These are phyloP conservation scores for Glaucopsyche alexis DNA, from an alignment of 2,888 invertebrate genomes.

Conservation along the genomic window DNA sequence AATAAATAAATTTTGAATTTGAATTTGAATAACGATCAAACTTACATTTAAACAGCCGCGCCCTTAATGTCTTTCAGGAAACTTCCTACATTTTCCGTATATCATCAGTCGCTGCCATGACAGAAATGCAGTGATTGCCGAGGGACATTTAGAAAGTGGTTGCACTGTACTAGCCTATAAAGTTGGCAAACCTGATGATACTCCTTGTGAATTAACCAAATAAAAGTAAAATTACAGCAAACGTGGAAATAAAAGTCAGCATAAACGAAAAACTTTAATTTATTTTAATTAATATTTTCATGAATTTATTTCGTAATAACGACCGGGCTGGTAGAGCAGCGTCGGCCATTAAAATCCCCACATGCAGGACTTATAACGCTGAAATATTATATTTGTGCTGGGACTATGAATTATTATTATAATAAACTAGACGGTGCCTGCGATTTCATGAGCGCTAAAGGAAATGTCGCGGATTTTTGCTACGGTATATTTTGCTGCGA, in stretches of 20 bases:
- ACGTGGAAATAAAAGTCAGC: constrained; percentile 12
- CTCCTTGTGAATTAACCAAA: neutral
- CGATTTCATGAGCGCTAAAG: too few species aligned
- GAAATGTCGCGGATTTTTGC: too few species aligned
- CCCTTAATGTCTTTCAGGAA: too few species aligned
- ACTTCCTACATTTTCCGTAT: too few species aligned
- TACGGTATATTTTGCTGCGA: too few species aligned
- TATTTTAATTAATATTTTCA: constrained; percentile 18
- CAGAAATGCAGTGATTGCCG: too few species aligned
- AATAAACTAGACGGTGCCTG: neutral
- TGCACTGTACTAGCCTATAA: neutral
- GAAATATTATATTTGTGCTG: constrained; percentile 14
- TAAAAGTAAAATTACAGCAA: neutral
- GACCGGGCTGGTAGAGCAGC: neutral
- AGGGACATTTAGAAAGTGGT: too few species aligned
- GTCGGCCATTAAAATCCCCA: constrained; percentile 2
- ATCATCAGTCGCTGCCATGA: too few species aligned
- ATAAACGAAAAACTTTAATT: constrained; percentile 11
- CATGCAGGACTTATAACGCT: neutral
- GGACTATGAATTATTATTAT: constrained; percentile 9
- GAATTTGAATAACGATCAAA: too few species aligned
- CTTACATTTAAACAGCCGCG: too few species aligned
- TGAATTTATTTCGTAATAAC: constrained; percentile 17
- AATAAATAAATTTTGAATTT: too few species aligned
- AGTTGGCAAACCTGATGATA: neutral